Evolutionary conservation across 2,888 invertebrate species (phyloP).

Genomic region (Pheosia gnoma): DNA sequence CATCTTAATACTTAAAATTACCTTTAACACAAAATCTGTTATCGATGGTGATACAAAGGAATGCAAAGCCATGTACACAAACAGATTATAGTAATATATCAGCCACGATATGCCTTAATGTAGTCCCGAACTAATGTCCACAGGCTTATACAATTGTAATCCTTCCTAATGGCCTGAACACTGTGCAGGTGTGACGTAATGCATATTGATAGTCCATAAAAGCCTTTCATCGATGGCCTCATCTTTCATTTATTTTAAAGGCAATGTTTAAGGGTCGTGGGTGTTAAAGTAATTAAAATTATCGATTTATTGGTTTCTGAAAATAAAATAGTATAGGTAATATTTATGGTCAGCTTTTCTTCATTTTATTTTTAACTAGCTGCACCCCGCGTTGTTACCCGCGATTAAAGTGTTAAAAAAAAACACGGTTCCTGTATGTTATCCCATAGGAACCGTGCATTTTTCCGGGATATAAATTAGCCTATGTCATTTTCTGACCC

Average conservation of each 20-base stretch:
- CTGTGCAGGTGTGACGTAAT: slow-evolving; percentile 50
- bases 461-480: no score
- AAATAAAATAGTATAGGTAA: no score
- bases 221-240: slow-evolving; percentile 61
- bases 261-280: slow-evolving; percentile 40
- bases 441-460: no score
- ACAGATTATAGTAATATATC: slow-evolving; percentile 62
- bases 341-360: no score
- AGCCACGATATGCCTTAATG: slow-evolving; percentile 53
- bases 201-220: slow-evolving; percentile 73
- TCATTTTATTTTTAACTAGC: no score
- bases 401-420: no score
- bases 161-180: slow-evolving; percentile 51
- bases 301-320: slow-evolving; percentile 27
- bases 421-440: no score
- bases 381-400: no score
- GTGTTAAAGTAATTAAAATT: slow-evolving; percentile 58
- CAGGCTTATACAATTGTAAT: slow-evolving; percentile 67
- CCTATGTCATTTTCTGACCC: no score
- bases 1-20: slow-evolving; percentile 27
- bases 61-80: slow-evolving; percentile 35
- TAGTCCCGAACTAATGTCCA: slow-evolving; percentile 59
- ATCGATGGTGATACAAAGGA: slow-evolving; percentile 35
- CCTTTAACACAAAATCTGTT: slow-evolving; percentile 30
- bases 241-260: slow-evolving; percentile 63